These are phyloP conservation scores for Xestobium rufovillosum DNA, from an alignment of 2,888 invertebrate genomes.

Conservation along the genomic window DNA sequence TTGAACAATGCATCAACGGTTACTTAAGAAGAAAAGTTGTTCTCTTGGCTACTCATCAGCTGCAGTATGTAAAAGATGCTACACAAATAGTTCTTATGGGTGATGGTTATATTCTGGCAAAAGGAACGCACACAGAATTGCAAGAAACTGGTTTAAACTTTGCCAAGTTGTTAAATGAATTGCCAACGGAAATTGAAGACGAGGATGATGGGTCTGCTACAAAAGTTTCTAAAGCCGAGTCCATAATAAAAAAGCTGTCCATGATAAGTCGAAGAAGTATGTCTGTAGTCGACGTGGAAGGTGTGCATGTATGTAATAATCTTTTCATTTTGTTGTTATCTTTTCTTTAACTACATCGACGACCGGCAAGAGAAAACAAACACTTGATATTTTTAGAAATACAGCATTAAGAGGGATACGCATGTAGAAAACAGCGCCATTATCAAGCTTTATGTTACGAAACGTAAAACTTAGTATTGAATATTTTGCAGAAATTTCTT, in stretches of 20 bases:
- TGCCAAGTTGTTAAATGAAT: constrained; percentile 40
- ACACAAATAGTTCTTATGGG: constrained; percentile 35
- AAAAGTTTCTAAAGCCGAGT: constrained; percentile 12
- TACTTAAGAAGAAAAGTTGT: constrained; percentile 51
- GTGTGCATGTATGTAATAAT: background rate
- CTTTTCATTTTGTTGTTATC: too few species aligned
- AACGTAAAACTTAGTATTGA: too few species aligned
- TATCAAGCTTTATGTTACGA: too few species aligned
- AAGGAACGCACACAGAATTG: constrained; percentile 41
- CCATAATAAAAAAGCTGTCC: constrained; percentile 16
- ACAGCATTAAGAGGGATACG: too few species aligned
- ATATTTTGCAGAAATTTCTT: too few species aligned
- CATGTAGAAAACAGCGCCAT: too few species aligned
- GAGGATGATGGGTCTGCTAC: constrained; percentile 4
- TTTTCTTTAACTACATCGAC: too few species aligned
- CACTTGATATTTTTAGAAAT: too few species aligned
- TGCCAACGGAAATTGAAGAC: constrained; percentile 10
- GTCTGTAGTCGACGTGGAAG: constrained; percentile 8
- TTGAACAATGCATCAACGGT: constrained; percentile 62
- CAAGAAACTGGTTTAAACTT: constrained; percentile 45
- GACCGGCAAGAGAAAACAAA: too few species aligned
- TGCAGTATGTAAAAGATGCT: constrained; percentile 54
- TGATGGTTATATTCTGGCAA: constrained; percentile 42
- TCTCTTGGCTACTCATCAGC: constrained; percentile 61
- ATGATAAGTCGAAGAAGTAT: constrained; percentile 16